These are phyloP conservation scores for Vulpes vulpes DNA, from an alignment of 2,113 vertebrate species.

Conservation along the genomic window DNA sequence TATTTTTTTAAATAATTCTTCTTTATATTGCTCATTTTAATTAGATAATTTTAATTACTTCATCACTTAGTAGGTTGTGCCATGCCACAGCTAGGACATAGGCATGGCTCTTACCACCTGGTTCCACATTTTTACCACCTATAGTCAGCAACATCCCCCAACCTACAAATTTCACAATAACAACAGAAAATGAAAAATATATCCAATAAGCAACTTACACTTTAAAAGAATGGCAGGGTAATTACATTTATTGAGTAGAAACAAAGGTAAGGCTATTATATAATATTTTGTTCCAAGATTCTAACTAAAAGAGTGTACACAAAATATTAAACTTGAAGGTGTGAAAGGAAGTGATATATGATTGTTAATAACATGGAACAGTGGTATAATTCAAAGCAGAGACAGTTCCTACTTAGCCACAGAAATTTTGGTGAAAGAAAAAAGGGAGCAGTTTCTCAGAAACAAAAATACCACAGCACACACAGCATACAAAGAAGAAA, in stretches of 20 bases:
- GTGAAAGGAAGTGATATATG: not conserved
- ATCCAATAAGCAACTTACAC: constrained; percentile 27
- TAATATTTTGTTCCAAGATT: constrained; percentile 28
- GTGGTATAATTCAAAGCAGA: constrained; percentile 32
- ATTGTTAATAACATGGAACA: not conserved
- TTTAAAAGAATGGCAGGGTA: constrained; percentile 24
- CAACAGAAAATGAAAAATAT: constrained; percentile 50
- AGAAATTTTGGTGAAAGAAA: constrained; percentile 34
- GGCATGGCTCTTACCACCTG: not conserved
- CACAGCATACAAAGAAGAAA: not conserved
- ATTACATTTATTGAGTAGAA: constrained; percentile 47
- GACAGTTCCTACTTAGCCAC: not conserved
- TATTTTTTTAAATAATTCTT: not conserved
- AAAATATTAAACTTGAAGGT: constrained; percentile 28
- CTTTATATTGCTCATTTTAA: not conserved
- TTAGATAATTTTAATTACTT: constrained; percentile 27
- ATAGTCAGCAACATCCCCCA: not conserved
- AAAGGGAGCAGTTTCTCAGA: not conserved
- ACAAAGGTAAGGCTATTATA: not conserved
- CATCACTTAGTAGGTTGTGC: not conserved
- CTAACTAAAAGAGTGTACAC: constrained; percentile 34
- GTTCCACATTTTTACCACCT: not conserved
- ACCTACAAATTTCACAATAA: not conserved
- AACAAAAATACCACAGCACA: not conserved
- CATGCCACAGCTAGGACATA: not conserved